Evolutionary conservation across 2,113 vertebrate species (phyloP), one percentile per base, ranked within the genome.

Genomic region (Leptodactylus fuscus): DNA sequence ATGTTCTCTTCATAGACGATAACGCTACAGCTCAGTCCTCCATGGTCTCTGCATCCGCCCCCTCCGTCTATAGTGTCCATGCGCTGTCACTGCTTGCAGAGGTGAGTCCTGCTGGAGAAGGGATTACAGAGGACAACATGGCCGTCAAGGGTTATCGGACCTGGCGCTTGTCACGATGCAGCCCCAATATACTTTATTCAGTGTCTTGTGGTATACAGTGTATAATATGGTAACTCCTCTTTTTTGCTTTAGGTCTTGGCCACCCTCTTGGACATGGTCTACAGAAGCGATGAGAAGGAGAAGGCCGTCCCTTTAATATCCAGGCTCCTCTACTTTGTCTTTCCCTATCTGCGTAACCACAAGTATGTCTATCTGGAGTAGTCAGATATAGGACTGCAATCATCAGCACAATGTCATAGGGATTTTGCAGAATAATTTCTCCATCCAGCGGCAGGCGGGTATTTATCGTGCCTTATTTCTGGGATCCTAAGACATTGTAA

Each of bases 211-310:
- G 13, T 4, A 3, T 51, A 20, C 49, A 55, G n/a, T 55, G 51
- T n/a, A 22, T 55, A 22, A n/a, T 55, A 8, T 0, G n/a, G 22
- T 1, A 10, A 62, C 15, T 20, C 5, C 0, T 67, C 2, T 67
- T 34, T 20, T 18, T 16, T 34, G 6, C 32, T 16, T 85, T 48
- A 99, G 98, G 93, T 97, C 11, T 90, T 99, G 90, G 97, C 98
- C 13, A 95, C 95, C 1, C 96, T 99, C 74, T 91, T 99, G 90
- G 98, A 99, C 90, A 94, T 99, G 97, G 96, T 99, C 1, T 99
- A 97, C 85, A 95, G 97, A 62, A 99, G 98, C 0, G 98, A 99
- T 0, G 98, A 99, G 92, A 99, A 99, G 87, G 98, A 99, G 87
- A 99, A 95, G 85, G 98, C 97, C 0, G 93, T 99, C 78, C 98